Conservation (phyloP, 2,888 invertebrate genomes). For the Tiliacea citrago region DNA sequence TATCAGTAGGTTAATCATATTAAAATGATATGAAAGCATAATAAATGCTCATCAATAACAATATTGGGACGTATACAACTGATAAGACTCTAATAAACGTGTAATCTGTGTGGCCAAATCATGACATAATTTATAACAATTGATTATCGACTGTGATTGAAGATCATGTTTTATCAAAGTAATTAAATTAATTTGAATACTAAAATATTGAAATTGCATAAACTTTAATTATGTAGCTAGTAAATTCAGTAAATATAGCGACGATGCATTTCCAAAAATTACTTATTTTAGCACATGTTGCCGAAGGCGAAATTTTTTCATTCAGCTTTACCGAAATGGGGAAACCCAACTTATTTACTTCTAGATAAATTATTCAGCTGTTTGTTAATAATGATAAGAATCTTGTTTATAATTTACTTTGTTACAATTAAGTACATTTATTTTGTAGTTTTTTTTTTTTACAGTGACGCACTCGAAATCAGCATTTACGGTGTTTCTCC, state of each 20-base stretch:
- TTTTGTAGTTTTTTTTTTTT: not conserved
- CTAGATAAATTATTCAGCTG: not conserved
- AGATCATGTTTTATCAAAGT: slow-evolving; percentile 34
- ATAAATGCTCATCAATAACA: slow-evolving; percentile 47
- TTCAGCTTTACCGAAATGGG: not conserved
- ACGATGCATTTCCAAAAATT: not conserved
- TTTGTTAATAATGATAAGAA: slow-evolving; percentile 6
- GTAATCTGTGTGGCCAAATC: slow-evolving; percentile 47
- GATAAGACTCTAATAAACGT: slow-evolving; percentile 40
- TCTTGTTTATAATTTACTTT: not conserved
- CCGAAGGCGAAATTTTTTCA: not conserved
- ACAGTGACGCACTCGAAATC: not conserved
- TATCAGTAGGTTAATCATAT: slow-evolving; percentile 49
- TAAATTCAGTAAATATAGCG: not conserved
- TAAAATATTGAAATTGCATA: not conserved
- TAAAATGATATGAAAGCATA: slow-evolving; percentile 41
- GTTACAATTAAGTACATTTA: not conserved
- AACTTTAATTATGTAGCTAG: not conserved
- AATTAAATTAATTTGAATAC: too few relatives aligned
- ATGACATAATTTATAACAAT: slow-evolving; percentile 32
- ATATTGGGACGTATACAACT: slow-evolving; percentile 41
- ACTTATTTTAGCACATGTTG: not conserved
- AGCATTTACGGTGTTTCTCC: not conserved
- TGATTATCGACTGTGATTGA: slow-evolving; percentile 43
- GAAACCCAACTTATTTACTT: not conserved